Base-by-base conservation (phyloP, 2,888 invertebrate genomes). In the Platycheirus rosarum region DNA sequence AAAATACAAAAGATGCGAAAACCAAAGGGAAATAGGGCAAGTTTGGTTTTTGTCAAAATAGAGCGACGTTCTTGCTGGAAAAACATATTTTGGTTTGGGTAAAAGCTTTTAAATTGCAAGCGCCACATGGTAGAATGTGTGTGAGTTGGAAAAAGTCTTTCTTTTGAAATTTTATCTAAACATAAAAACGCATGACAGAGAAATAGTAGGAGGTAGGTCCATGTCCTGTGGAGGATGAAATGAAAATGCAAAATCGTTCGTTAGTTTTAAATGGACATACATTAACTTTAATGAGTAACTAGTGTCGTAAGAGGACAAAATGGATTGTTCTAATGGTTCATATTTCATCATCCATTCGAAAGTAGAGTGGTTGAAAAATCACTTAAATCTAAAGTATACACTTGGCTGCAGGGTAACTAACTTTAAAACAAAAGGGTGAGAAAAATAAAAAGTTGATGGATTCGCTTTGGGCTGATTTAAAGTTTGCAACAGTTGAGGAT, bases 21-120 rank as follows among this genome's bases (percentile, higher is more conserved):
- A 26, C 13, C n/a, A 55, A 55, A 57, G 23, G 57, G 40, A 57
- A 57, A 57, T 57, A 57, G 57, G 13, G 40, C 23, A 55, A 37
- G 14, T 40, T 40, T 13, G 20, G 40, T 40, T 14, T 40, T 40
- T 57, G 55, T 37, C 55, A n/a, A 55, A 57, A 40, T 40, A 40
- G 14, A 40, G 55, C 40, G 55, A 16, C 18, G 35, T 55, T 37
- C 55, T 37, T 55, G 7, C 37, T 37, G 11, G 40, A 57, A 57
- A 37, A 40, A 57, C 40, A 13, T 40, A 7, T 40, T 26, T 16
- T 2, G 14, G 40, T 40, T 40, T 3, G 5, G 40, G 0, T 11
- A 40, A 55, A 57, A 57, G 57, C 40, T 57, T 57, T 57, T 40
- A 32, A 37, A 53, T 9, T 1, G 14, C 18, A 2, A 55, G 20